phyloP scores from a whole-genome alignment of 2,888 invertebrate species.

The Polydrusus tereticollis region DNA sequence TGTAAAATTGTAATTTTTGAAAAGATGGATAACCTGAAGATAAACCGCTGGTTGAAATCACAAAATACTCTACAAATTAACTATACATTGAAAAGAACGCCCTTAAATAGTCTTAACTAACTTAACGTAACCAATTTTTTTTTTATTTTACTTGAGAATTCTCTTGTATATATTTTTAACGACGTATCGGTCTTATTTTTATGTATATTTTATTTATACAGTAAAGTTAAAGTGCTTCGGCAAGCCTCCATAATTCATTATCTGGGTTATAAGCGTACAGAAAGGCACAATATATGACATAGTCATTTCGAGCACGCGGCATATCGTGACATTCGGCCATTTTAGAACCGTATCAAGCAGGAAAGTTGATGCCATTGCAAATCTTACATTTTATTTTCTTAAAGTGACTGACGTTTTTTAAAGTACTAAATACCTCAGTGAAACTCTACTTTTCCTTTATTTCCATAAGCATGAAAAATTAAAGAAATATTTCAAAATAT shows the following conservation, averaged over 20 bases:
- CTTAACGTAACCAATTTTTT: neutral
- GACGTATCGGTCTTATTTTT: conserved; percentile 39
- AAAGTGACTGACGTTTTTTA: conserved; percentile 26
- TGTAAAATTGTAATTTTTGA: too few relatives aligned
- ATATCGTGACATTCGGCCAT: conserved; percentile 48
- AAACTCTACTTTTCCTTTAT: neutral
- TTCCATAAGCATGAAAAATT: neutral
- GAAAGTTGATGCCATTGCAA: conserved; percentile 45
- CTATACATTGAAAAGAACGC: too few relatives aligned
- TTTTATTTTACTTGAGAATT: conserved; percentile 15
- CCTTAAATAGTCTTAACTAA: too few relatives aligned
- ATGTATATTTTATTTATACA: conserved; percentile 46
- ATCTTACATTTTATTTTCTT: conserved; percentile 42
- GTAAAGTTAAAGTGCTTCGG: conserved; percentile 43
- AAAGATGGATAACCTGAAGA: too few relatives aligned
- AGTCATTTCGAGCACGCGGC: conserved; percentile 47
- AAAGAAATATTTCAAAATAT: neutral
- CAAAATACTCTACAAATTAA: too few relatives aligned
- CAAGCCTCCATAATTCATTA: conserved; percentile 46
- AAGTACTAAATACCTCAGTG: neutral
- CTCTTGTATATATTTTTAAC: conserved; percentile 32
- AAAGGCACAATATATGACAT: conserved; percentile 42
- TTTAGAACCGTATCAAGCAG: conserved; percentile 44
- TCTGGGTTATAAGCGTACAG: conserved; percentile 46
- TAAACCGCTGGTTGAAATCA: too few relatives aligned